These are phyloP conservation scores for Penaeus chinensis DNA, from an alignment of 1,140 invertebrate species.

Conservation along the genomic window DNA sequence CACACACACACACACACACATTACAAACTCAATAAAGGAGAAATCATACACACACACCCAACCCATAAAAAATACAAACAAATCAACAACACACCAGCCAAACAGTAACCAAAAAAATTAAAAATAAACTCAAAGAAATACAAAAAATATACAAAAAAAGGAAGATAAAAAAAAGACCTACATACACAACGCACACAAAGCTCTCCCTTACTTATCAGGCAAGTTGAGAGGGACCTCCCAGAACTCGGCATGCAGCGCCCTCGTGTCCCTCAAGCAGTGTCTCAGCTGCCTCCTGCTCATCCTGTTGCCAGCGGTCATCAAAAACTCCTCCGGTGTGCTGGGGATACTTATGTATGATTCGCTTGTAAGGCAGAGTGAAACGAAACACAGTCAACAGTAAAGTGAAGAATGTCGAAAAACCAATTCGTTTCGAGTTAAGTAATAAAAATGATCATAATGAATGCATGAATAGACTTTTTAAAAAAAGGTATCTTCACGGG, in stretches of 20 bases:
- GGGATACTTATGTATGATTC: slow-evolving; percentile 31
- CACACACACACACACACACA: too few relatives aligned
- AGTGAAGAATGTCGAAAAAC: too few relatives aligned
- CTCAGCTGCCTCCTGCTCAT: slow-evolving; percentile 79
- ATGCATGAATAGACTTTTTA: too few relatives aligned
- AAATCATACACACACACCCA: too few relatives aligned
- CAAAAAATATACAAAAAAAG: too few relatives aligned
- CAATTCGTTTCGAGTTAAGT: background rate
- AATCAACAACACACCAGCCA: too few relatives aligned
- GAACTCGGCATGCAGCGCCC: slow-evolving; percentile 85
- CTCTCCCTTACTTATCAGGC: slow-evolving; percentile 78
- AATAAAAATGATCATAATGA: too few relatives aligned
- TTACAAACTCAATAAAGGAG: too few relatives aligned
- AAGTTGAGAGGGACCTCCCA: slow-evolving; percentile 93
- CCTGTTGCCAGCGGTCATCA: slow-evolving; percentile 75
- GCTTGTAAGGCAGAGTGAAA: slow-evolving; percentile 3
- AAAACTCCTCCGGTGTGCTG: slow-evolving; percentile 75
- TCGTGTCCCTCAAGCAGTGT: slow-evolving; percentile 73
- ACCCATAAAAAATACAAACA: too few relatives aligned
- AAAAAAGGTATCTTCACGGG: background rate
- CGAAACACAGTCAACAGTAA: slow-evolving; percentile 28
- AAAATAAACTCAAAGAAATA: too few relatives aligned
- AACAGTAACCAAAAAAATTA: too few relatives aligned
- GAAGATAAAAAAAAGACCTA: background rate
- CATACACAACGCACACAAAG: slow-evolving; percentile 69